Evolutionary conservation across 2,888 invertebrate genomes (phyloP).

Genomic region (Caenorhabditis zanzibari): DNA sequence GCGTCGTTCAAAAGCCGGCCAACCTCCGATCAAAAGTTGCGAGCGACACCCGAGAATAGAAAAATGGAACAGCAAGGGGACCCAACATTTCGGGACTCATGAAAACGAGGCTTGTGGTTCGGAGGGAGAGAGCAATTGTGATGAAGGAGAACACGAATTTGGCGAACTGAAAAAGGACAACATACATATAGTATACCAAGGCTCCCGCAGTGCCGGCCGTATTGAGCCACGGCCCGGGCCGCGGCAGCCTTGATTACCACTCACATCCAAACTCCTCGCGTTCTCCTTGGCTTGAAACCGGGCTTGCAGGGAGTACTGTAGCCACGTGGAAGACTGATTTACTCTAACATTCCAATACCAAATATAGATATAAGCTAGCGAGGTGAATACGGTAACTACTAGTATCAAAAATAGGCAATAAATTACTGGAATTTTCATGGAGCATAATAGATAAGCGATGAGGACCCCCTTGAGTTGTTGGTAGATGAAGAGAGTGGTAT

Average conservation of each 20-base stretch:
- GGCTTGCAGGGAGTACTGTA: slow-evolving; percentile 54
- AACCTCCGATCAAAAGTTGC: too few species aligned
- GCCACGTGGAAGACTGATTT: slow-evolving; percentile 42
- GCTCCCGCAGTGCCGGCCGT: too few species aligned
- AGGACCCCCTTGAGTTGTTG: not conserved
- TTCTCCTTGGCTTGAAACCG: slow-evolving; percentile 64
- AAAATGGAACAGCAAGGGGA: not conserved
- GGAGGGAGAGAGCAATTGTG: not conserved
- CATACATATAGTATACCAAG: too few species aligned
- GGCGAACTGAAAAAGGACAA: slow-evolving; percentile 5
- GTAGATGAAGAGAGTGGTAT: slow-evolving; percentile 19
- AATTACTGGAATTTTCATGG: slow-evolving; percentile 58
- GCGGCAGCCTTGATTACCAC: too few species aligned
- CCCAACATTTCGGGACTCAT: not conserved
- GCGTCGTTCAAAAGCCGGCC: too few species aligned
- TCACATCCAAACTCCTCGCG: slow-evolving; percentile 47
- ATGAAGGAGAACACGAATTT: not conserved
- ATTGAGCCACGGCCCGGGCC: too few species aligned
- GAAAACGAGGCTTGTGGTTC: not conserved
- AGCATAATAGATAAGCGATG: slow-evolving; percentile 44
- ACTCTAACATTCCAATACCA: slow-evolving; percentile 30
- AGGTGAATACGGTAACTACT: slow-evolving; percentile 10
- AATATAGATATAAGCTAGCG: slow-evolving; percentile 33
- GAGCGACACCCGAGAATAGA: too few species aligned
- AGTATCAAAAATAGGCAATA: not conserved